phyloP scores from a whole-genome alignment of 2,113 vertebrate species.

The Agelaius phoeniceus region DNA sequence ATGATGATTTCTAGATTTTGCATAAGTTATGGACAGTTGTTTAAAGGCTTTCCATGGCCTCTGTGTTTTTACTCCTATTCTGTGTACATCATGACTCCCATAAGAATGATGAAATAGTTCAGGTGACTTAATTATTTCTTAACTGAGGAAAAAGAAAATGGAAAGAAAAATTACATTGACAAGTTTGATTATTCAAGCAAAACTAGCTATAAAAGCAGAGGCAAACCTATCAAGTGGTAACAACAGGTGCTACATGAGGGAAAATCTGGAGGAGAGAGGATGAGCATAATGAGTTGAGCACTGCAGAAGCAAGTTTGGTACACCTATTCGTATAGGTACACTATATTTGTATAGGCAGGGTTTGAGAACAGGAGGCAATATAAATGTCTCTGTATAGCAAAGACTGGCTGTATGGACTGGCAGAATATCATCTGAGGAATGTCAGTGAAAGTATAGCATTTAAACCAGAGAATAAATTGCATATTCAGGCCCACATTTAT shows the following conservation, averaged over 20 bases:
- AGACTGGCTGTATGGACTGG: background rate
- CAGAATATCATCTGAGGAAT: background rate
- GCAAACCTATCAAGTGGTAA: background rate
- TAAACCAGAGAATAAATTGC: background rate
- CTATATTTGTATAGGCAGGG: background rate
- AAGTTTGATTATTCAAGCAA: background rate
- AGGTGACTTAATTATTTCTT: background rate
- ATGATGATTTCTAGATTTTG: background rate
- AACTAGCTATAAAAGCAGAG: background rate
- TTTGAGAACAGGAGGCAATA: background rate
- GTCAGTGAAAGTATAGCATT: background rate
- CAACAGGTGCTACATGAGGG: background rate
- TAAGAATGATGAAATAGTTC: background rate
- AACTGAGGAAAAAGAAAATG: background rate
- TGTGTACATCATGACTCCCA: background rate
- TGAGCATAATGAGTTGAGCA: background rate
- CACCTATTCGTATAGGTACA: background rate
- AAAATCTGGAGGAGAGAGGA: background rate
- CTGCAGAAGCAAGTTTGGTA: background rate
- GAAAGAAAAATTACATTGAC: background rate
- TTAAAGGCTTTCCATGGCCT: background rate
- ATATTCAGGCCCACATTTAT: background rate
- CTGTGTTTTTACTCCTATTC: background rate
- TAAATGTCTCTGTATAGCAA: background rate
- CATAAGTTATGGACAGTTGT: background rate